Base-by-base conservation (phyloP, 2,113 vertebrate species). In the Cephalopterus ornatus region DNA sequence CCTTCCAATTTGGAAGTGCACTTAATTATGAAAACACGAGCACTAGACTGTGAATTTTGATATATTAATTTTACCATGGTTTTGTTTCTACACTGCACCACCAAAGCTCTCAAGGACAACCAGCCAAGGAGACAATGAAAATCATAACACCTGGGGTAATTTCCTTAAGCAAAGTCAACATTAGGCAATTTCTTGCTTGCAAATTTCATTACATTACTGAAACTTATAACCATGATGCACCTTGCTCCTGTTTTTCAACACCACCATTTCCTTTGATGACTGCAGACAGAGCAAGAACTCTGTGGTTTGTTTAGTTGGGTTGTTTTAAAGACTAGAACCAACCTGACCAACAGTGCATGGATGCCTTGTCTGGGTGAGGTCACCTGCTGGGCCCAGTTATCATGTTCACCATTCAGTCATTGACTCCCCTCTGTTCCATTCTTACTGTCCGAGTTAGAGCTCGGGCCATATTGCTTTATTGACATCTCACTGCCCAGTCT, bases 1-100 rank as follows among this genome's bases (percentile, higher is more conserved):
- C 72, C 90, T 88, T 95, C 58, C 58, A 92, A 94, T 95, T 95
- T 84, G 80, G 70, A 97, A 95, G 35, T 46, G 50, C 91, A 87
- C 82, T 88, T 95, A 89, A 96, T 88, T 96, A 81, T 82, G 74
- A 95, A 97, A 94, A 92, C 81, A 92, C 15, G 73, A 92, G 94
- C 84, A 96, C 50, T n/a, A 85, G 74, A 93, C 81, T 93, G 76
- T 87, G 70, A 87, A 91, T 92, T 96, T 87, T 95, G 91, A 85
- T 65, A 91, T 96, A 94, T 92, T 91, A 81, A 96, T 97, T 92
- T 94, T 92, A 94, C 84, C 61, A 58, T 18, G 55, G 53, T 87
- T 96, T 91, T 94, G 65, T 67, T 79, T 90, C 95, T 59, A 56
- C 28, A 47, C 35, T 24, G 71, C 92, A 50, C 44, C 55, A 88